A percentile compares a stretch with the other conserved stretches of the same genome.
These are phyloP conservation scores for Anarrhichthys ocellatus DNA, from an alignment of 2,113 vertebrate species.

Conservation along the genomic window DNA sequence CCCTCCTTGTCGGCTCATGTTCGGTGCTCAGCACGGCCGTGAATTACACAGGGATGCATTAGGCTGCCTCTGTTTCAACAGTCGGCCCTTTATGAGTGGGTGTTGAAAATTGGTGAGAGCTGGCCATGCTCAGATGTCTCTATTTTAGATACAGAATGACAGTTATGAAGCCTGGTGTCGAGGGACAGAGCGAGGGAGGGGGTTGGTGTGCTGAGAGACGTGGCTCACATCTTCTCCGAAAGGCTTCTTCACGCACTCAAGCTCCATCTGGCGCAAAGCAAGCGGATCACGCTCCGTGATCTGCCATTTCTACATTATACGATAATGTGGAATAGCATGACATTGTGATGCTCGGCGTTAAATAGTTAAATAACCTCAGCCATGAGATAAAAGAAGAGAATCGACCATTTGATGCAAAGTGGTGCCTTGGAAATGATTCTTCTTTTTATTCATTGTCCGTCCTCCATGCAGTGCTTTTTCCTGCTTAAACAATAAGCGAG, in stretches of 20 bases:
- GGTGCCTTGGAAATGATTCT: background rate
- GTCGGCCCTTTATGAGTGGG: slow-evolving; percentile 76
- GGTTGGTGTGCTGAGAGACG: slow-evolving; percentile 45
- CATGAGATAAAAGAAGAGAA: background rate
- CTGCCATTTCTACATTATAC: background rate
- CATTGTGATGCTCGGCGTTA: background rate
- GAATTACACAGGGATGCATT: slow-evolving; percentile 42
- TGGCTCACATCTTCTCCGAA: slow-evolving; percentile 41
- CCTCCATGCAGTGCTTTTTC: background rate
- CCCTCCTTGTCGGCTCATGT: slow-evolving; percentile 2
- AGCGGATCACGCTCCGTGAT: background rate
- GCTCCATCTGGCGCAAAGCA: slow-evolving; percentile 32
- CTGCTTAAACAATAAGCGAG: background rate
- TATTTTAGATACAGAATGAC: slow-evolving; percentile 73
- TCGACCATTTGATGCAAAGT: background rate
- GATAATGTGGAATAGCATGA: background rate
- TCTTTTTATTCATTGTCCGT: background rate
- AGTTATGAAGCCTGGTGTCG: slow-evolving; percentile 69
- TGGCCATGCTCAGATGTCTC: slow-evolving; percentile 66
- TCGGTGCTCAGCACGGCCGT: slow-evolving; percentile 29
- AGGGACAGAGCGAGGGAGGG: slow-evolving; percentile 41
- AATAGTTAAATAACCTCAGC: background rate
- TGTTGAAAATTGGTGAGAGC: slow-evolving; percentile 75
- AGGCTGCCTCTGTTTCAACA: slow-evolving; percentile 72
- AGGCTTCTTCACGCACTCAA: slow-evolving; percentile 34